These are phyloP conservation scores for Beroe forskalii DNA, from an alignment of 37 sponge, comb jelly and placozoan species.

Conservation along the genomic window DNA sequence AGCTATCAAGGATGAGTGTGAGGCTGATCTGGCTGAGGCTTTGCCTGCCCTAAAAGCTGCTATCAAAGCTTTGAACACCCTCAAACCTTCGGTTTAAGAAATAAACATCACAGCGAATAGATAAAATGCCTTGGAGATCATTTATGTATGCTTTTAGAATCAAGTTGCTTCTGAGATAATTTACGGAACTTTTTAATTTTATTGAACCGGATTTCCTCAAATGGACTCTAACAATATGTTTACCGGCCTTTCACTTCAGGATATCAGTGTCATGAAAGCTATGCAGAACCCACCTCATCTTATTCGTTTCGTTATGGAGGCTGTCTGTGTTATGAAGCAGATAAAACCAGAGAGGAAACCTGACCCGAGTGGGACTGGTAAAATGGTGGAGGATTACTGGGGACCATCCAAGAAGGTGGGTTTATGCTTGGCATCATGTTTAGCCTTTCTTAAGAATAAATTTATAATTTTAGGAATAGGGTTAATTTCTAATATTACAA, in stretches of 20 bases:
- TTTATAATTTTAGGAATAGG: too few species aligned
- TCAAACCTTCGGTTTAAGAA: constrained; percentile 76
- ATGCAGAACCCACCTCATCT: constrained; percentile 96
- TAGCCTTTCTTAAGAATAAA: too few species aligned
- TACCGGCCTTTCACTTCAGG: too few species aligned
- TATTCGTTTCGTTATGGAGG: constrained; percentile 96
- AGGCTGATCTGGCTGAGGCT: constrained; percentile 93
- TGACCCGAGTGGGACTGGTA: constrained; percentile 88
- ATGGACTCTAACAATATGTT: too few species aligned
- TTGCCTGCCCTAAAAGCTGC: constrained; percentile 96
- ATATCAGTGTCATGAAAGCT: constrained; percentile 94
- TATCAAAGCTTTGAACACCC: constrained; percentile 93
- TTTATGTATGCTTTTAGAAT: too few species aligned
- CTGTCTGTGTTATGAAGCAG: constrained; percentile 92
- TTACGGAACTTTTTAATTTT: too few species aligned
- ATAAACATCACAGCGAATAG: too few species aligned
- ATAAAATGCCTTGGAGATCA: too few species aligned
- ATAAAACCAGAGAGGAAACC: constrained; percentile 95
- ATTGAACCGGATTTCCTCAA: too few species aligned
- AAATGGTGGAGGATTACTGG: constrained; percentile 98
- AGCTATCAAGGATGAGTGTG: constrained; percentile 97
- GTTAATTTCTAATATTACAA: too few species aligned
- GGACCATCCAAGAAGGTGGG: constrained; percentile 85
- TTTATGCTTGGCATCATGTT: not conserved
- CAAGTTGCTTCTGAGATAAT: too few species aligned